Conservation (phyloP, 2,113 vertebrate genomes). For the Xenopus tropicalis region DNA sequence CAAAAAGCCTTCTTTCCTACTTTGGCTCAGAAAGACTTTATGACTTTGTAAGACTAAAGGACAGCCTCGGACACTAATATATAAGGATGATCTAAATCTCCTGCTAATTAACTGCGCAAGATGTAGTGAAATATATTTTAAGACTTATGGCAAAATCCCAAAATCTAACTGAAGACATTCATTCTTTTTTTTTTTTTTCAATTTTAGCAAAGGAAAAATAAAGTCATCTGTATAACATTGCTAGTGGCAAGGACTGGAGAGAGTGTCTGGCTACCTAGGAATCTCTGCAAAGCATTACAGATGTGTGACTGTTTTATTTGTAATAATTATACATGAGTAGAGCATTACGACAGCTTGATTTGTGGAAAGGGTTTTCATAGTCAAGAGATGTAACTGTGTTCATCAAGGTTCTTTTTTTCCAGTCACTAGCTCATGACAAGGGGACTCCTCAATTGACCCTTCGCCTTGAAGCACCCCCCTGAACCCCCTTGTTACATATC, state of each 20-base stretch:
- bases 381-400: conserved; percentile 76
- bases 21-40: conserved; percentile 40
- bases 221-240: conserved; percentile 47
- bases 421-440: conserved; percentile 76
- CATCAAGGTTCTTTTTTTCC: conserved; percentile 73
- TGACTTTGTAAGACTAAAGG: conserved; percentile 39
- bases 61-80: conserved; percentile 35
- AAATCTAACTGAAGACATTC: conserved; percentile 4
- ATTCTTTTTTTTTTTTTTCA: not conserved
- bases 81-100: conserved; percentile 38
- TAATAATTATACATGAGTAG: conserved; percentile 39
- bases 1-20: conserved; percentile 13
- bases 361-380: conserved; percentile 72
- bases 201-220: not conserved
- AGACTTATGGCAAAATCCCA: conserved; percentile 34
- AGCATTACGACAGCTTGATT: conserved; percentile 60
- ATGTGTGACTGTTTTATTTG: conserved; percentile 52
- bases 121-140: conserved; percentile 26
- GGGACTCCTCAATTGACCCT: too few relatives aligned
- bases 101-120: conserved; percentile 30
- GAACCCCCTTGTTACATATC: too few relatives aligned
- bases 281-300: conserved; percentile 48
- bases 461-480: too few relatives aligned
- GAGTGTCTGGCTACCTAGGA: conserved; percentile 61
- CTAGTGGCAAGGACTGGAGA: conserved; percentile 48